These are phyloP conservation scores for Microtus richardsoni DNA, from an alignment of 2,113 vertebrate species.

Conservation along the genomic window DNA sequence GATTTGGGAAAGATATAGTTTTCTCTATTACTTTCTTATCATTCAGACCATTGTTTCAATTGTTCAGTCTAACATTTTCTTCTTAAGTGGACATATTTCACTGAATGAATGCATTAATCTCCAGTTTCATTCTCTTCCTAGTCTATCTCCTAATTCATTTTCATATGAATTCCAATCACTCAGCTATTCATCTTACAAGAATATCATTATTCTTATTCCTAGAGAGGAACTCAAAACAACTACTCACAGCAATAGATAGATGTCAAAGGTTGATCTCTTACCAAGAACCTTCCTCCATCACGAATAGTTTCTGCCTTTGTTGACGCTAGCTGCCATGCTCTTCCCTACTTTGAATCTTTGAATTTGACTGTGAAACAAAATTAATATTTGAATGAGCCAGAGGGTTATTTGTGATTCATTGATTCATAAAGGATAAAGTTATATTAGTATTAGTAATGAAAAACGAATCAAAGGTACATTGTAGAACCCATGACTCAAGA, in stretches of 20 bases:
- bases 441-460: not conserved
- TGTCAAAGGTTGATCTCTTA: not conserved
- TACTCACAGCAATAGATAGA: not conserved
- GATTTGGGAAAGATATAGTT: conserved; percentile 7
- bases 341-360: not conserved
- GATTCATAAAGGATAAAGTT: not conserved
- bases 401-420: not conserved
- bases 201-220: not conserved
- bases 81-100: not conserved
- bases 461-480: not conserved
- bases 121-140: not conserved
- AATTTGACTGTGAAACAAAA: conserved; percentile 7
- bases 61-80: not conserved
- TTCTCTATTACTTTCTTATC: conserved; percentile 1
- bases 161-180: not conserved
- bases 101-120: not conserved
- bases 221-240: not conserved
- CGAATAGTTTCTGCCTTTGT: not conserved
- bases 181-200: conserved; percentile 8
- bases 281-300: not conserved
- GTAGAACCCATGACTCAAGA: not conserved
- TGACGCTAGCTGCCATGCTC: not conserved
- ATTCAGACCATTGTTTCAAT: not conserved
- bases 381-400: not conserved
- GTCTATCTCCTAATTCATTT: not conserved